A percentile compares a stretch with the other conserved stretches of the same genome.
Conservation (phyloP, 92 coral and sea anemone species). For the Muricea muricata region DNA sequence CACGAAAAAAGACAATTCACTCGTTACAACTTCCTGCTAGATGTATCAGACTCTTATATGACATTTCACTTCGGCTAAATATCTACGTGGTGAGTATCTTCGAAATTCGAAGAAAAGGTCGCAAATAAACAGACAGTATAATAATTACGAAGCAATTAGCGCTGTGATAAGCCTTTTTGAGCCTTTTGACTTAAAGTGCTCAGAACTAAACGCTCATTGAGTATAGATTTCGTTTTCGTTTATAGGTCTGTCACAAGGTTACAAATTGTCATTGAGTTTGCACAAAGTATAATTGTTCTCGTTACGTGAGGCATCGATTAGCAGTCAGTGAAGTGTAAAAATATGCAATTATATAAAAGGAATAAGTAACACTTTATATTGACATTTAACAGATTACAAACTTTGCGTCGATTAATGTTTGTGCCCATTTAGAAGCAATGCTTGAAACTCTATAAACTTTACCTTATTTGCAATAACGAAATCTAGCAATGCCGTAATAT, state of each 20-base stretch:
- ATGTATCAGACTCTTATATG: too few relatives aligned
- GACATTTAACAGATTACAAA: constrained; percentile 14
- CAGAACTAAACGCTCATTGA: background rate
- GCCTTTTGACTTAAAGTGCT: constrained; percentile 8
- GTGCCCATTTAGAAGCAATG: background rate
- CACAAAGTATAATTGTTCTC: background rate
- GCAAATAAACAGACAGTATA: background rate
- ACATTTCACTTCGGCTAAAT: too few relatives aligned
- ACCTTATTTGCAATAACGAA: background rate
- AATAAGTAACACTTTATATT: background rate
- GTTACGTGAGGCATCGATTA: constrained; percentile 10
- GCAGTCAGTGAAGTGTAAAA: constrained; percentile 3
- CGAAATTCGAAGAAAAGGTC: too few relatives aligned
- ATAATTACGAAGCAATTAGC: constrained; percentile 20
- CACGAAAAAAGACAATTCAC: too few relatives aligned
- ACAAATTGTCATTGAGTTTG: background rate
- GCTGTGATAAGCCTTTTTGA: constrained; percentile 12
- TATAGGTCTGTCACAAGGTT: background rate
- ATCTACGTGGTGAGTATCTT: too few relatives aligned
- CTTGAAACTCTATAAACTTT: background rate
- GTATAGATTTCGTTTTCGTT: background rate
- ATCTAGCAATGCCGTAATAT: background rate
- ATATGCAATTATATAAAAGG: background rate
- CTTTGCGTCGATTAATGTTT: background rate
- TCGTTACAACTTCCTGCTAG: too few relatives aligned